phyloP scores from a whole-genome alignment of 2,888 invertebrate species.

The Venusia cambrica region DNA sequence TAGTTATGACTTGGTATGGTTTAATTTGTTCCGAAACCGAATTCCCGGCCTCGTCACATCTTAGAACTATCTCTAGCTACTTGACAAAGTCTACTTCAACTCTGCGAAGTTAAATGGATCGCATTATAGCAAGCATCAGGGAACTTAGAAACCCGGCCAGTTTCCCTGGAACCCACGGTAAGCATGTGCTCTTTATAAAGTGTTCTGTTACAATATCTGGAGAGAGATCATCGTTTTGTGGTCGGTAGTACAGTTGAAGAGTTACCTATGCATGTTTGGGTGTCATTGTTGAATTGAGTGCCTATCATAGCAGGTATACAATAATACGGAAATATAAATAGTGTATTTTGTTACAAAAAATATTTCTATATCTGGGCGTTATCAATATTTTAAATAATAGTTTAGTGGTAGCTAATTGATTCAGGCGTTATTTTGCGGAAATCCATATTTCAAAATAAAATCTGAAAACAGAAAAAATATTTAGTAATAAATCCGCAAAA shows the following conservation, averaged over 20 bases:
- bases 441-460: too few species aligned
- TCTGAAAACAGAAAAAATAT: too few species aligned
- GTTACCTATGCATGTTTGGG: slow-evolving; percentile 5
- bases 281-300: slow-evolving; percentile 9
- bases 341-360: too few species aligned
- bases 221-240: slow-evolving; percentile 5
- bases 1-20: too few species aligned
- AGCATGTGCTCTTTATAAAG: slow-evolving; percentile 9
- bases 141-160: slow-evolving; percentile 19
- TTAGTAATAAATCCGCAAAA: too few species aligned
- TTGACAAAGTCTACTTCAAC: slow-evolving; percentile 9
- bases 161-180: slow-evolving; percentile 9
- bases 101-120: slow-evolving; percentile 25
- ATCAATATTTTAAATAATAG: too few species aligned
- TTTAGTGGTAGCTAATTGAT: too few species aligned
- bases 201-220: slow-evolving; percentile 6
- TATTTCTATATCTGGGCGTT: too few species aligned
- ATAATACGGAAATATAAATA: too few species aligned
- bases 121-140: slow-evolving; percentile 21
- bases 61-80: not conserved
- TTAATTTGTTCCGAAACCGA: slow-evolving; percentile 1
- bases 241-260: slow-evolving; percentile 5
- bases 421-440: too few species aligned
- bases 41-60: slow-evolving; percentile 2
- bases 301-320: not conserved